Conservation (phyloP, 2,888 invertebrate species). For the Syrphus vitripennis region DNA sequence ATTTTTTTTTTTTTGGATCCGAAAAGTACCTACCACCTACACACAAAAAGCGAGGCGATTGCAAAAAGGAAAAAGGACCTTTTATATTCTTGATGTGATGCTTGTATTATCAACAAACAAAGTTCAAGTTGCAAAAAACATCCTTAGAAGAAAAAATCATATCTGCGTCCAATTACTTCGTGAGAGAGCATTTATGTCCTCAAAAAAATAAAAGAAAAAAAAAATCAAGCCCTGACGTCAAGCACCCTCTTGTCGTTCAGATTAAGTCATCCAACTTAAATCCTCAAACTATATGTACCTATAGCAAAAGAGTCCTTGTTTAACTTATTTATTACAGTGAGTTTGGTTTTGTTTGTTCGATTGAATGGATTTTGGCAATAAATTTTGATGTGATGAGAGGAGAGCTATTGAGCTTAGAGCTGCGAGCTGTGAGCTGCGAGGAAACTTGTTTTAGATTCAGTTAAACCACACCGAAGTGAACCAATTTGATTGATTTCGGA, state of each 20-base stretch:
- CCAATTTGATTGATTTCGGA: constrained; percentile 14
- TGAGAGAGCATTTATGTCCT: constrained; percentile 32
- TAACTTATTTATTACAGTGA: constrained; percentile 28
- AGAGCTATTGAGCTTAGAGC: no score
- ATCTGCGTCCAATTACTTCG: constrained; percentile 56
- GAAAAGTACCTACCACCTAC: not conserved
- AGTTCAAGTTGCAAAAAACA: not conserved
- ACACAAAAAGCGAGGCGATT: not conserved
- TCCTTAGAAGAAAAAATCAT: constrained; percentile 1
- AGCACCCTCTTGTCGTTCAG: constrained; percentile 57
- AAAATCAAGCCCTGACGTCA: constrained; percentile 6
- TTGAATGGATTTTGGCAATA: constrained; percentile 50
- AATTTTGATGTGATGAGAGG: constrained; percentile 32
- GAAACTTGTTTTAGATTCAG: not conserved
- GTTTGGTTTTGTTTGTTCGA: constrained; percentile 38
- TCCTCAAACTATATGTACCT: constrained; percentile 45
- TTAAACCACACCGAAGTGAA: constrained; percentile 1
- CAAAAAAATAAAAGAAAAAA: no score
- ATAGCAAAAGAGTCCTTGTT: constrained; percentile 26
- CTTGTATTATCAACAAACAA: constrained; percentile 21
- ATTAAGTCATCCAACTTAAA: constrained; percentile 57
- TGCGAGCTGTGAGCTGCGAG: no score
- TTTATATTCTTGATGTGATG: not conserved
- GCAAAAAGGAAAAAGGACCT: not conserved
- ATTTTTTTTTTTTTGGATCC: not conserved